Evolutionary conservation across 2,797 vertebrate species (phyloP), one percentile per base, ranked within the genome.

Genomic region (Hemibagrus guttatus): DNA sequence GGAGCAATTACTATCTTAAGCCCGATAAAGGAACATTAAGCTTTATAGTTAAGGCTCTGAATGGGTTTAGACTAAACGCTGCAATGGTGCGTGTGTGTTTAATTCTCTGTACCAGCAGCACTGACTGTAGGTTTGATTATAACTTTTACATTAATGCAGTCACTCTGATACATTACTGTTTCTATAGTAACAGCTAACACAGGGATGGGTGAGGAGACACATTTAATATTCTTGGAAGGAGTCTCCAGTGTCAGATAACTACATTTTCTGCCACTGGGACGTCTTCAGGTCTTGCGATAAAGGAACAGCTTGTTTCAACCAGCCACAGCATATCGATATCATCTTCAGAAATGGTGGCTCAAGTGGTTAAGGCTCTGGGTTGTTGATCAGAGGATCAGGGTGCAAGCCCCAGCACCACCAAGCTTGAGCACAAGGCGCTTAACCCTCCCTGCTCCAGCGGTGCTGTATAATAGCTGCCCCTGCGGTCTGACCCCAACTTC

Each of bases 1-100:
- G 28, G 1, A 35, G 72, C 59, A 64, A 11, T 63, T 31, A 68
- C 84, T 79, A 26, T 85, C 31, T 85, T 69, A 69, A 81, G 76
- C n/a, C 64, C 35, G 81, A 31, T 85, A 85, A 80, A 80, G 76
- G 64, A 85, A 71, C 31, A 31, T 80, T 85, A 79, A 69, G 61
- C 63, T 56, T 64, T 56, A 83, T 35, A 54, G 64, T 23, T 16
- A 0, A 54, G 74, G n/a, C 16, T 68, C 16, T 8, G 11, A 69
- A 83, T 69, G 61, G 58, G 79, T 81, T 81, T 63, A 49, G 16
- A 63, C 42, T 31, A 54, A 82, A 66, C 1, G 16, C 61, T n/a
- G 52, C 49, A 54, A 3, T 71, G 31, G 35, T 12, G 9, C 23
- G 35, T 42, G 8, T 42, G 68, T 42, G 35, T 68, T 14, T 17